Base-by-base conservation (phyloP, 1,140 invertebrate species). In the Nasonia giraulti region DNA sequence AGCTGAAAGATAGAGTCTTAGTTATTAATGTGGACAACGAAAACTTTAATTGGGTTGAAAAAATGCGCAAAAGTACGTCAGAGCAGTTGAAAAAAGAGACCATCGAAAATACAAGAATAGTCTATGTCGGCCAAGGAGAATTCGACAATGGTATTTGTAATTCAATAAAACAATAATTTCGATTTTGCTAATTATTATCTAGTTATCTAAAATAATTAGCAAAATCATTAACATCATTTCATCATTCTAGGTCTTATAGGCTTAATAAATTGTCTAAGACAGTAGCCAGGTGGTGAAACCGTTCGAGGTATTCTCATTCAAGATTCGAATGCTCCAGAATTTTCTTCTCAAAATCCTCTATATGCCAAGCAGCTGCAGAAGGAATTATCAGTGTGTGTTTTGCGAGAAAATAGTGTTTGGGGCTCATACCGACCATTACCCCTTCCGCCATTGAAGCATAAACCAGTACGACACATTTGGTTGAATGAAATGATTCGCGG, bases 331-430 rank as follows among this genome's bases (percentile, higher is more conserved):
- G 96, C 95, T 10, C 96, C 96, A 8, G 86, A 91, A 4, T 97
- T 97, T 86, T 94, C 95, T 87, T 89, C 95, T 1, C 88, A 94
- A 17, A 88, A 95, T 87, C 92, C 94, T 3, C 93, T 97, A 5
- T 97, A 96, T 88, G 89, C 93, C 23, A 90, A 94, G 14, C 96
- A 96, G 88, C 87, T 96, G 2, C 91, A 95, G 44, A 93, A 96
- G 83, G 96, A 98, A 91, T 91, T 99, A 82, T 95, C 95, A 23
- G 92, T 97, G 37, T 98, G 98, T 90, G 95, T 99, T 14, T 81
- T 93, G 7, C 87, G 89, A 27, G 96, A 96, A 37, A 94, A 88
- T 94, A 94, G 88, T 91, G 96, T 91, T 92, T 98, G 97, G 94
- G 96, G 97, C 20, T 96, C 95, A 74, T 96, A 97, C 87, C 94